Percentiles rank a stretch among this genome's conserved stretches.
These are phyloP conservation scores for Emydocephalus ijimae DNA, from an alignment of 2,113 vertebrate species.

Conservation along the genomic window DNA sequence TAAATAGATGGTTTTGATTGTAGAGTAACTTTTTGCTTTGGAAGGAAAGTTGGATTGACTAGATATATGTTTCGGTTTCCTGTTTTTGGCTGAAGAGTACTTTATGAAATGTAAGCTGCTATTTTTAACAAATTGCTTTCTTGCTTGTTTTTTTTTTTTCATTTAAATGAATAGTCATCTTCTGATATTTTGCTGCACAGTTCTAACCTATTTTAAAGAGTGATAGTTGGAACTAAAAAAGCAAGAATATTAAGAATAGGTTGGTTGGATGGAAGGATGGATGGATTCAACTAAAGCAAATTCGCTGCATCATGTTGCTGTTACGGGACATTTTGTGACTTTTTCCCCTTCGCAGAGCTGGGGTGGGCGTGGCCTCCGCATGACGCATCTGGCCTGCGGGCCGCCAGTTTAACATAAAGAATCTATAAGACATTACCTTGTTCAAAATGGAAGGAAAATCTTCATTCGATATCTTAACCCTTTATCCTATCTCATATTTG, in stretches of 20 bases:
- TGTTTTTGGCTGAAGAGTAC: neutral
- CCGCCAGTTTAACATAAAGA: neutral
- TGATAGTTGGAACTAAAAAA: no score
- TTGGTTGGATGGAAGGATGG: neutral
- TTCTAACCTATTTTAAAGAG: neutral
- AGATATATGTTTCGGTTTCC: neutral
- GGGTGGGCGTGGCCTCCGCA: no score
- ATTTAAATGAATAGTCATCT: neutral
- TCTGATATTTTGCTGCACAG: neutral
- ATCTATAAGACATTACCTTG: neutral
- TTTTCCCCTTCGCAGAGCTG: no score
- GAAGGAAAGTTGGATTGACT: neutral
- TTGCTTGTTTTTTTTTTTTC: neutral
- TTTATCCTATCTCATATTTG: conserved; percentile 11
- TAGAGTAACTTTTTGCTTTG: neutral
- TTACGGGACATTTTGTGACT: no score
- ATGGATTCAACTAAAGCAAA: neutral
- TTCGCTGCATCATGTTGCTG: no score
- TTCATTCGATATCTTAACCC: neutral
- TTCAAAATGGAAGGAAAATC: neutral
- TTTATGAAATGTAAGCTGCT: neutral
- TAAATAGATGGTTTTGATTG: neutral
- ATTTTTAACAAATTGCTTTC: neutral
- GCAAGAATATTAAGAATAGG: neutral
- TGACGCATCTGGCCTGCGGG: no score